These are phyloP conservation scores for Dryoscopus gambensis DNA, from an alignment of 2,113 vertebrate genomes.

Conservation along the genomic window DNA sequence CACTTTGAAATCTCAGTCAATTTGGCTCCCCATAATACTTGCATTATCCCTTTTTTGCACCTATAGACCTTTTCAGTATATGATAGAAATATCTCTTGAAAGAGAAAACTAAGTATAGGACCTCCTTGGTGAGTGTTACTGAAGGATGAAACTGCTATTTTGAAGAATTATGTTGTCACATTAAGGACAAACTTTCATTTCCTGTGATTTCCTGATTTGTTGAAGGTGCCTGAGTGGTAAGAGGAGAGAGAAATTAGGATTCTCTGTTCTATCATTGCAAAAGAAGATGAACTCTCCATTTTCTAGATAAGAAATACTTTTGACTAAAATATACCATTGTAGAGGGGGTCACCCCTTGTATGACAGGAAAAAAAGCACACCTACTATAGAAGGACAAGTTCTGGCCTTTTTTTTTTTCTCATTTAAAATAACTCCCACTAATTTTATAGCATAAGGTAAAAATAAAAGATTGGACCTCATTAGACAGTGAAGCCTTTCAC, in stretches of 20 bases:
- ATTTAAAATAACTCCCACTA: neutral
- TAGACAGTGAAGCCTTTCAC: neutral
- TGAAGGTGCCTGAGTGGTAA: neutral
- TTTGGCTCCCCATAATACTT: fast-evolving
- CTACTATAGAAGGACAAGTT: neutral
- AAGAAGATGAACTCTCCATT: slow-evolving; percentile 75
- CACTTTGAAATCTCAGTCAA: neutral
- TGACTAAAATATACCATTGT: neutral
- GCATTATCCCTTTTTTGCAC: neutral
- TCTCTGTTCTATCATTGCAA: neutral
- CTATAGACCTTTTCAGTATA: neutral
- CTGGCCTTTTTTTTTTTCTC: neutral
- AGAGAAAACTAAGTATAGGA: neutral
- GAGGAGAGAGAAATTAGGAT: neutral
- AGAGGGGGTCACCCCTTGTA: neutral
- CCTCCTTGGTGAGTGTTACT: neutral
- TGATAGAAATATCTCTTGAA: neutral
- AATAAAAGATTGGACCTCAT: neutral
- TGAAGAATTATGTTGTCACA: neutral
- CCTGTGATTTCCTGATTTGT: neutral
- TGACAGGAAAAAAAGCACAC: neutral
- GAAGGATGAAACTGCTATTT: neutral
- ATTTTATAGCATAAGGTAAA: neutral
- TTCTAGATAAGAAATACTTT: slow-evolving; percentile 71
- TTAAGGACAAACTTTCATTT: neutral